Conservation (phyloP, 2,797 vertebrate species). For the Chloroceryle amazona region DNA sequence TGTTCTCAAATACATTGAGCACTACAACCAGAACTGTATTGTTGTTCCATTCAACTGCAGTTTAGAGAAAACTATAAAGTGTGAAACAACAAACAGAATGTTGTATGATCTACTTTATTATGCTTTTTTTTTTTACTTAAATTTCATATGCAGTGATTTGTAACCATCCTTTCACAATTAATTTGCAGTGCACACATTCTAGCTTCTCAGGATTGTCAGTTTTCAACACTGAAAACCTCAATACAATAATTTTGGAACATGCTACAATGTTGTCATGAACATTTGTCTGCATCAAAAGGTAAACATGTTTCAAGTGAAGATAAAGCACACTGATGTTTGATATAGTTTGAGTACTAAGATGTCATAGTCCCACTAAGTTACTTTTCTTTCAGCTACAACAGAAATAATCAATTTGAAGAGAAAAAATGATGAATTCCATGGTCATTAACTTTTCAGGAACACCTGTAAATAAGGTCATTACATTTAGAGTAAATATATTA, state of each 20-base stretch:
- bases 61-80: not conserved
- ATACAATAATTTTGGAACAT: not conserved
- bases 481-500: not conserved
- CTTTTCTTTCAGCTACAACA: not conserved
- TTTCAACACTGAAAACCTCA: not conserved
- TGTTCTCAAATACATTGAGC: not conserved
- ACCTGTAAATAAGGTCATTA: not conserved
- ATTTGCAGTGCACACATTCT: not conserved
- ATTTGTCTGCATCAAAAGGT: not conserved
- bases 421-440: not conserved
- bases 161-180: not conserved
- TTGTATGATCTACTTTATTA: not conserved
- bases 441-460: not conserved
- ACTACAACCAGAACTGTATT: fast-evolving
- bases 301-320: fast-evolving
- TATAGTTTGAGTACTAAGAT: not conserved
- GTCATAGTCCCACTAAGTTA: not conserved
- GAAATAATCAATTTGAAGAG: not conserved
- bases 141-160: not conserved
- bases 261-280: not conserved
- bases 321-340: not conserved
- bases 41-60: not conserved
- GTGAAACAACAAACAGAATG: not conserved
- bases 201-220: not conserved
- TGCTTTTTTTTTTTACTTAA: not conserved